Conservation (phyloP, 2,113 vertebrate species). For the Myiozetetes cayanensis region DNA sequence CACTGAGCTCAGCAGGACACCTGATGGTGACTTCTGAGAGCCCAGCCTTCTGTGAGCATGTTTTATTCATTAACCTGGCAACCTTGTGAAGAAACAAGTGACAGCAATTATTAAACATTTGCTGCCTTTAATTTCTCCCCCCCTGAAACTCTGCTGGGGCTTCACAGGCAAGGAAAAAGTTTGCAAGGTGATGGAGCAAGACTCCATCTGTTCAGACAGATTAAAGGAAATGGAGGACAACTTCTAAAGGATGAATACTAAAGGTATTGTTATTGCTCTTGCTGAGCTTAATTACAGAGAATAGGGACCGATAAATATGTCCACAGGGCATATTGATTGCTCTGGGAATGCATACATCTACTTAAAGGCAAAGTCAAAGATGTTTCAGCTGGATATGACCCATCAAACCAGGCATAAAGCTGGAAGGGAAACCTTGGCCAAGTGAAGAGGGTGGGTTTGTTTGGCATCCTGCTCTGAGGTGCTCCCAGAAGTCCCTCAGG, state of each 20-base stretch:
- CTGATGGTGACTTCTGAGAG: not conserved
- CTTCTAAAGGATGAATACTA: not conserved
- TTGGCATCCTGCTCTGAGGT: no score
- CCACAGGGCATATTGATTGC: not conserved
- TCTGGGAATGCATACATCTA: not conserved
- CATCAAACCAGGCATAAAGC: not conserved
- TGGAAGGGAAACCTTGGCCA: not conserved
- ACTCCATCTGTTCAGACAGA: conserved; percentile 55
- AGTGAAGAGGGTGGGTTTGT: accelerated
- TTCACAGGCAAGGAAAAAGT: conserved; percentile 12
- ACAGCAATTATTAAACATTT: not conserved
- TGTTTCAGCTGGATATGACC: not conserved
- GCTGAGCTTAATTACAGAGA: conserved; percentile 44
- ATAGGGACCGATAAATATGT: conserved; percentile 42
- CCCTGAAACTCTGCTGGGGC: not conserved
- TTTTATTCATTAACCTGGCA: not conserved
- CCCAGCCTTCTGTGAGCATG: not conserved
- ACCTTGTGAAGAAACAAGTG: not conserved
- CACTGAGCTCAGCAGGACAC: not conserved
- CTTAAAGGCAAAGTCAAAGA: conserved; percentile 27
- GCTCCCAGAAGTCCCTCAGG: not conserved
- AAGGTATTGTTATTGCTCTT: conserved; percentile 47
- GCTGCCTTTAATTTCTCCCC: not conserved
- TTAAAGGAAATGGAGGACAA: conserved; percentile 18
- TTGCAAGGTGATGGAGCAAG: conserved; percentile 44